These are phyloP conservation scores for Corynorhinus townsendii DNA, from an alignment of 2,113 vertebrate genomes.

Conservation along the genomic window DNA sequence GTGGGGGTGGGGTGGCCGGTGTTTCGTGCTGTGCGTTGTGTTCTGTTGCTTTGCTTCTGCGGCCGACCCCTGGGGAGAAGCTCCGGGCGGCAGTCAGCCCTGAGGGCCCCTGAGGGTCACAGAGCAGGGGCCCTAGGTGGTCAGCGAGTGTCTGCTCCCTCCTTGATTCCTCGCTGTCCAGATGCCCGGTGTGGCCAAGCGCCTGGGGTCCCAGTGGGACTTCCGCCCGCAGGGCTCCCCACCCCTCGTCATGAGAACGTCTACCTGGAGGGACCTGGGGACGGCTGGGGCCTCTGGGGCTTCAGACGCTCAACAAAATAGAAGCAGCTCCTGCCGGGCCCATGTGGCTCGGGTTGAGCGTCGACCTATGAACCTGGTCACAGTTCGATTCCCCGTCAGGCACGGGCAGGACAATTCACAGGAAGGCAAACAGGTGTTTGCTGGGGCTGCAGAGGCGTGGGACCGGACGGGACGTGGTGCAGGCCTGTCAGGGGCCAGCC, in stretches of 20 bases:
- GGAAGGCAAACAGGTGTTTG: too few species aligned
- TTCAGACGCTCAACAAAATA: neutral
- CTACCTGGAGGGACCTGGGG: neutral
- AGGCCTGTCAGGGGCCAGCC: too few species aligned
- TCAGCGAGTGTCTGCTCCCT: neutral
- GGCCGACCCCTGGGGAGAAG: neutral
- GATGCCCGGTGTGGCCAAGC: neutral
- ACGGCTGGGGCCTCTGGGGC: neutral
- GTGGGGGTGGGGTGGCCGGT: too few species aligned
- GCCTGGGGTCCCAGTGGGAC: neutral
- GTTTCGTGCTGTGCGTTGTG: neutral
- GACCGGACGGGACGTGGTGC: too few species aligned
- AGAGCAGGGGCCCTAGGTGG: too few species aligned
- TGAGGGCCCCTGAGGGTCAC: neutral
- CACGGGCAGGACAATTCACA: too few species aligned
- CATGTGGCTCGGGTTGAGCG: too few species aligned
- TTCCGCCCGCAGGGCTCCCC: neutral
- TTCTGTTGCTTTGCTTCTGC: neutral
- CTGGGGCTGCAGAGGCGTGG: too few species aligned
- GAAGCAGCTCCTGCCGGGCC: neutral
- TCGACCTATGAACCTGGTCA: too few species aligned
- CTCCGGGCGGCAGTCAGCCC: neutral
- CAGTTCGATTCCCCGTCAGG: too few species aligned
- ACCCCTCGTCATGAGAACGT: neutral
- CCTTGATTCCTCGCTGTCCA: neutral